phyloP scores from a whole-genome alignment of 2,113 vertebrate species.

The Dinomys branickii region DNA sequence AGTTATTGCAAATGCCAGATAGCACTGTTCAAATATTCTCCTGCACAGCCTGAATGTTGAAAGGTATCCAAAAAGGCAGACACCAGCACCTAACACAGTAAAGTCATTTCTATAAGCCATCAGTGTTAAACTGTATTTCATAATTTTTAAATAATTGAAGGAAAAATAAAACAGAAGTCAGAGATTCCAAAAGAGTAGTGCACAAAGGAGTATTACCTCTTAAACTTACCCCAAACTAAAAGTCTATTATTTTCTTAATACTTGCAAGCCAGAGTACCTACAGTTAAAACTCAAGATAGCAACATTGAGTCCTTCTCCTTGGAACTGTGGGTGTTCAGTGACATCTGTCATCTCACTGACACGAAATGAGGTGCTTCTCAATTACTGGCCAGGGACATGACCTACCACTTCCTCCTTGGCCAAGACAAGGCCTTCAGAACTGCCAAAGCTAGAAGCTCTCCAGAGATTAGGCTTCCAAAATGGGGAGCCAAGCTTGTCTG shows the following conservation, averaged over 20 bases:
- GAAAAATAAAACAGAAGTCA: slow-evolving; percentile 16
- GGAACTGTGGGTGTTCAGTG: not conserved
- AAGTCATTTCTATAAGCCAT: not conserved
- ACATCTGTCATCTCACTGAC: not conserved
- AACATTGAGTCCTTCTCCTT: not conserved
- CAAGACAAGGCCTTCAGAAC: not conserved
- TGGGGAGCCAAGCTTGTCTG: not conserved
- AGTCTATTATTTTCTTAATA: slow-evolving; percentile 46
- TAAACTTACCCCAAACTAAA: not conserved
- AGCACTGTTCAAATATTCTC: not conserved
- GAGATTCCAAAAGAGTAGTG: slow-evolving; percentile 10
- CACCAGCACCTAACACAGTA: not conserved
- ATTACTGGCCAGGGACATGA: not conserved
- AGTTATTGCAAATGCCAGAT: not conserved
- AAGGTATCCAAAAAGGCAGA: slow-evolving; percentile 14
- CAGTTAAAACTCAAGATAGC: not conserved
- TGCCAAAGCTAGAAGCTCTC: not conserved
- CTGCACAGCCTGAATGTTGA: not conserved
- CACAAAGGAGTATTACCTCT: not conserved
- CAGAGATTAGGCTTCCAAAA: not conserved
- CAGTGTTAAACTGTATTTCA: not conserved
- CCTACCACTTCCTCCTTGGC: not conserved
- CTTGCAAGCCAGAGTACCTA: slow-evolving; percentile 9
- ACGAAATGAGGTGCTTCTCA: not conserved
- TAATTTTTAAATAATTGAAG: not conserved